phyloP scores from a whole-genome alignment of 2,888 invertebrate species.

The Cerastis rubricosa region DNA sequence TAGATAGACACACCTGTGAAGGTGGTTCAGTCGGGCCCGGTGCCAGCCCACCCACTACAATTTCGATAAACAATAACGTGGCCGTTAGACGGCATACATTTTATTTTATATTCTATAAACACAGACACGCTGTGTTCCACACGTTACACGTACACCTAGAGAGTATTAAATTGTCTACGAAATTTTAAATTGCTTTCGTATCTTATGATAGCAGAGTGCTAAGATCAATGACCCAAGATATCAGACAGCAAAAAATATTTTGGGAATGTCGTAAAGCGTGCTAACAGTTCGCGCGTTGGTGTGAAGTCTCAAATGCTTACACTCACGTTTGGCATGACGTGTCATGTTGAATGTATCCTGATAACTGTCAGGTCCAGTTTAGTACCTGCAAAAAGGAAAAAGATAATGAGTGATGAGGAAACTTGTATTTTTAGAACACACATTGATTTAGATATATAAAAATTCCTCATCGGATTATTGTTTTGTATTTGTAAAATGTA shows the following conservation, averaged over 20 bases:
- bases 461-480: conserved; percentile 8
- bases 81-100: conserved; percentile 80
- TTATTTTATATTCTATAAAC: conserved; percentile 74
- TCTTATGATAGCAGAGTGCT: conserved; percentile 62
- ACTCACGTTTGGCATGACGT: conserved; percentile 74
- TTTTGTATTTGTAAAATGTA: conserved; percentile 14
- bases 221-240: conserved; percentile 72
- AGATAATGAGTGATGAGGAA: conserved; percentile 43
- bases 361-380: conserved; percentile 72
- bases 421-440: conserved; percentile 32
- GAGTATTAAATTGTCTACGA: conserved; percentile 49
- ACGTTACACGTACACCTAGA: conserved; percentile 50
- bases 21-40: conserved; percentile 77
- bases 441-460: neutral
- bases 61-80: conserved; percentile 83
- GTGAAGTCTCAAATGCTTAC: conserved; percentile 67
- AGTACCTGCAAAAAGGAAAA: conserved; percentile 82
- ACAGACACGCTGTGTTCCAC: conserved; percentile 63
- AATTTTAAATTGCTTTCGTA: conserved; percentile 50
- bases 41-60: conserved; percentile 80
- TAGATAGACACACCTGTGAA: conserved; percentile 81
- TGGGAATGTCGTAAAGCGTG: conserved; percentile 58
- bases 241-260: conserved; percentile 62
- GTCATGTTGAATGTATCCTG: conserved; percentile 73
- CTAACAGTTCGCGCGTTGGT: conserved; percentile 63